These are phyloP conservation scores for Brachyhypopomus gauderio DNA, from an alignment of 2,113 vertebrate genomes.

Conservation along the genomic window DNA sequence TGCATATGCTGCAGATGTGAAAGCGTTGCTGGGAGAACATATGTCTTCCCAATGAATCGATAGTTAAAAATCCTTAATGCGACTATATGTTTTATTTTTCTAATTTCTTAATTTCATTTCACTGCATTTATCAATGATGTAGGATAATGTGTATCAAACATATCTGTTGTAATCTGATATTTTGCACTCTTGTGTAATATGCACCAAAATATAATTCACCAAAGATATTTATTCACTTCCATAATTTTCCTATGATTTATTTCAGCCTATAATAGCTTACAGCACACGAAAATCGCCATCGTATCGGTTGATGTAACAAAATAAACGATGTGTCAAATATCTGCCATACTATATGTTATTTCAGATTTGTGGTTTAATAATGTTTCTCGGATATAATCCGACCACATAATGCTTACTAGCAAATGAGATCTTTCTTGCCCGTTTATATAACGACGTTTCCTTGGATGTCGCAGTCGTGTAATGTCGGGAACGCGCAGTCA, in stretches of 20 bases:
- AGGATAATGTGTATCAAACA: conserved; percentile 13
- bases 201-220: conserved; percentile 59
- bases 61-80: background rate
- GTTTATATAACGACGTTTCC: too few species aligned
- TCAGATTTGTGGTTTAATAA: too few species aligned
- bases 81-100: conserved; percentile 16
- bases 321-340: conserved; percentile 29
- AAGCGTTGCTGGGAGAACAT: background rate
- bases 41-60: background rate
- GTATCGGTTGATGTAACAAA: conserved; percentile 8
- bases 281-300: background rate
- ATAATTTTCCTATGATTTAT: conserved; percentile 19
- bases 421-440: too few species aligned
- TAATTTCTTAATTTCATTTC: background rate
- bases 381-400: too few species aligned
- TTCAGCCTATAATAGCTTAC: background rate
- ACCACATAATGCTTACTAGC: too few species aligned
- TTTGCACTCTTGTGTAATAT: conserved; percentile 66
- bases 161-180: conserved; percentile 38
- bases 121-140: conserved; percentile 25
- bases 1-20: conserved; percentile 8
- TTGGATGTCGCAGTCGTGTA: background rate
- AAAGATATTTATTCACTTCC: conserved; percentile 66
- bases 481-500: conserved; percentile 52
- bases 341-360: background rate